Evolutionary conservation across 30 jellyfish, hydroid and myxozoan species (phyloP).

Genomic region (Pseudorhiza aurosa): DNA sequence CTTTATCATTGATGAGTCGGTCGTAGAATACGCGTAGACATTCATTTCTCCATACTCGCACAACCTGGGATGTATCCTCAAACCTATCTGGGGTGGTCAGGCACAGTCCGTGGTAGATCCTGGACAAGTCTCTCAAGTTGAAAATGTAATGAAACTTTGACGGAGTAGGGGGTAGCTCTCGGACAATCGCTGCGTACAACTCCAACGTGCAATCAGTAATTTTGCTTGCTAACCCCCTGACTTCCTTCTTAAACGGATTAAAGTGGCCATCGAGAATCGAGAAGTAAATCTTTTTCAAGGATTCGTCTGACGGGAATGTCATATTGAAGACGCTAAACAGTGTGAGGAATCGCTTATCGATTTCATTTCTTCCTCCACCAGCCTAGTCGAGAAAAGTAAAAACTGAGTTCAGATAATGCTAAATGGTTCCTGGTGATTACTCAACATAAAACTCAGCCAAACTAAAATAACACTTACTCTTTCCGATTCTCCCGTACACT

Average conservation of each 20-base stretch:
- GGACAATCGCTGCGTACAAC: constrained; percentile 80
- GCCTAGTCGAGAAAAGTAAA: too few relatives aligned
- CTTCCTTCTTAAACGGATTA: constrained; percentile 82
- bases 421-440: too few relatives aligned
- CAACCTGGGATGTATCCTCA: constrained; percentile 61
- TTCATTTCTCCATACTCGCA: constrained; percentile 98
- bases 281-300: constrained; percentile 82
- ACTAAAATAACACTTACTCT: too few relatives aligned
- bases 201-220: constrained; percentile 88
- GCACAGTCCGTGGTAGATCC: constrained; percentile 96
- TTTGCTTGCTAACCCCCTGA: constrained; percentile 61
- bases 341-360: constrained; percentile 94
- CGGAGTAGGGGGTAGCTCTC: constrained; percentile 98
- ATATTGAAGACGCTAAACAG: constrained; percentile 91
- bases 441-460: too few relatives aligned
- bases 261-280: constrained; percentile 94
- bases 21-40: constrained; percentile 93
- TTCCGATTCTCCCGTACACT: too few relatives aligned
- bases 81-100: constrained; percentile 96
- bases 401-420: too few relatives aligned
- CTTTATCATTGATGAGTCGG: constrained; percentile 82
- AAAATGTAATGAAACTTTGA: constrained; percentile 99
- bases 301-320: constrained; percentile 93
- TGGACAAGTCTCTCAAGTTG: constrained; percentile 95
- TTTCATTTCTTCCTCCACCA: constrained; percentile 99